Evolutionary conservation across 2,888 invertebrate genomes (phyloP).

Genomic region (Thysanoteuthis rhombus): DNA sequence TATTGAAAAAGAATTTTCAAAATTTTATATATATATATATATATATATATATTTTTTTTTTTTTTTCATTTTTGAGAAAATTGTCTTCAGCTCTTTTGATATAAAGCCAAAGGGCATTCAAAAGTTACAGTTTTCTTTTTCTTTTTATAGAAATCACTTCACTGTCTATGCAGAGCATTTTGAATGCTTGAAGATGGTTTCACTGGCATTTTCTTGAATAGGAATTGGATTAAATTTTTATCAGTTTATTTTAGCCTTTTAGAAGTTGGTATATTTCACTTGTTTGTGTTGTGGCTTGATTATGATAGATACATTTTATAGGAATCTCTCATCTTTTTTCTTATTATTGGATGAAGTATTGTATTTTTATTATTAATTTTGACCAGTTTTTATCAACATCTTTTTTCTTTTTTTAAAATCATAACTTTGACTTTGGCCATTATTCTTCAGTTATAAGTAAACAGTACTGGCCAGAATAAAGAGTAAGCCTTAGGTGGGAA

Average conservation of each 20-base stretch:
- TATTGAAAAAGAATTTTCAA: background rate
- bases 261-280: background rate
- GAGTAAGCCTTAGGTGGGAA: too few relatives aligned
- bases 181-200: background rate
- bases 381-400: too few relatives aligned
- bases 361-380: too few relatives aligned
- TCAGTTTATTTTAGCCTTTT: background rate
- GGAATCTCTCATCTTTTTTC: too few relatives aligned
- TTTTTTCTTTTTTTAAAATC: too few relatives aligned
- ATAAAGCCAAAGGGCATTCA: background rate
- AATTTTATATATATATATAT: too few relatives aligned
- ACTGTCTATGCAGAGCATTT: background rate
- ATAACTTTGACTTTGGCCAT: too few relatives aligned
- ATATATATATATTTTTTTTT: background rate
- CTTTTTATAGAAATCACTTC: background rate
- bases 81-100: too few relatives aligned
- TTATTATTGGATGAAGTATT: too few relatives aligned
- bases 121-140: background rate
- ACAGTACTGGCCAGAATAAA: too few relatives aligned
- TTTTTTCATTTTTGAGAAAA: too few relatives aligned
- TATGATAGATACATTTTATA: background rate
- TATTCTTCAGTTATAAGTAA: too few relatives aligned
- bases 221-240: background rate
- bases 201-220: background rate
- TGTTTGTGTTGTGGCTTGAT: background rate